Evolutionary conservation across 2,888 invertebrate genomes (phyloP).

Genomic region (Megastigmus dorsalis): DNA sequence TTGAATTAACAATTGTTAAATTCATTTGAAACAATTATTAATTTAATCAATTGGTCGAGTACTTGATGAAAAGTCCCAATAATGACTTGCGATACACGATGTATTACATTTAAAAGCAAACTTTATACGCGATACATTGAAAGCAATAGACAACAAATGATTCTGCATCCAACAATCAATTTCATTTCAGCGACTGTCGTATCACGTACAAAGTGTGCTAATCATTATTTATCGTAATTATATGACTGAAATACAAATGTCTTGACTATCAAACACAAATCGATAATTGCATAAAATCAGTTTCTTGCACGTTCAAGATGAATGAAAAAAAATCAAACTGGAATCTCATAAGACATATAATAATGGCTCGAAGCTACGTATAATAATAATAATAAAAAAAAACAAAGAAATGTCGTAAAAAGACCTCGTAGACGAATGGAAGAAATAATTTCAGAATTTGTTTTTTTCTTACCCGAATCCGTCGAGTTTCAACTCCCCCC

Average conservation of each 20-base stretch:
- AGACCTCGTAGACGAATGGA: conserved; percentile 31
- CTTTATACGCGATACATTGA: conserved; percentile 33
- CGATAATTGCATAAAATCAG: conserved; percentile 24
- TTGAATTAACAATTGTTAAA: background rate
- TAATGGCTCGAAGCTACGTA: conserved; percentile 42
- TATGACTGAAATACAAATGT: conserved; percentile 29
- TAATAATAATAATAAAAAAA: conserved; percentile 17
- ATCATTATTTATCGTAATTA: conserved; percentile 1
- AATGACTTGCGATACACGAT: conserved; percentile 44
- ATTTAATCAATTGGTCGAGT: background rate
- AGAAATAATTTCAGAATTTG: conserved; percentile 40
- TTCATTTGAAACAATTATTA: background rate
- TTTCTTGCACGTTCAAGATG: conserved; percentile 34
- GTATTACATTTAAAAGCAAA: conserved; percentile 39
- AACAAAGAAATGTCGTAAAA: conserved; percentile 38
- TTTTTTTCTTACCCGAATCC: conserved; percentile 60
- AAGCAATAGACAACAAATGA: background rate
- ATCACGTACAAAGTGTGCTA: conserved; percentile 36
- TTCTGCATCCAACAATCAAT: too few species aligned
- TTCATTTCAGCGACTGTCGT: background rate
- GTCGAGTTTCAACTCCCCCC: conserved; percentile 55
- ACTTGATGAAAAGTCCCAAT: too few species aligned
- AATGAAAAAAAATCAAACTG: conserved; percentile 40
- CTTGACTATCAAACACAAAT: conserved; percentile 25
- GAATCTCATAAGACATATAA: conserved; percentile 31